phyloP scores from a whole-genome alignment of 2,113 vertebrate species.

The Cinclus mexicanus region DNA sequence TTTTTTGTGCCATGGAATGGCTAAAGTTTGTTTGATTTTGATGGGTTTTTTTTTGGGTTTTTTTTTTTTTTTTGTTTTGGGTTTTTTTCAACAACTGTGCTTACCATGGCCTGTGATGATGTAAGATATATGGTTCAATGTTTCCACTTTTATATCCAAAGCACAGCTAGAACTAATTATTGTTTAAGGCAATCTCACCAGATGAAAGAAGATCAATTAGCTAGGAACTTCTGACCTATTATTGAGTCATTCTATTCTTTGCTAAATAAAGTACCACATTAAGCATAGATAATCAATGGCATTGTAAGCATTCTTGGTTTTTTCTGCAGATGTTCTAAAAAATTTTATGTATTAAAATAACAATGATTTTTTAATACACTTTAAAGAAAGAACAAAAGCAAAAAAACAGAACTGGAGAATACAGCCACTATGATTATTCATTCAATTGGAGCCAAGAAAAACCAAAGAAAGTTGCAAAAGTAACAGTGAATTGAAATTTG shows the following conservation, averaged over 20 bases:
- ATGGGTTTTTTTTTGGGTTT: background rate
- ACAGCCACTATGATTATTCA: background rate
- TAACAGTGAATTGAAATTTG: background rate
- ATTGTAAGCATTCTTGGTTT: background rate
- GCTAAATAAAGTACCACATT: background rate
- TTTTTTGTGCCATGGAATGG: background rate
- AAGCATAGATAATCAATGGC: background rate
- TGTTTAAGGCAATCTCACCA: background rate
- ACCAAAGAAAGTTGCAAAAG: background rate
- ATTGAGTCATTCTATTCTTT: background rate
- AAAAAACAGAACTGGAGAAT: background rate
- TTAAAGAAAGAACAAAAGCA: background rate
- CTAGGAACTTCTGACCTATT: background rate
- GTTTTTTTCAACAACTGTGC: background rate
- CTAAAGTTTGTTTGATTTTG: background rate
- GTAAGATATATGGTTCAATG: background rate
- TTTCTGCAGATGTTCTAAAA: background rate
- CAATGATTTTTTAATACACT: background rate
- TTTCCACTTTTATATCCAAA: background rate
- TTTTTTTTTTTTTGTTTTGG: background rate
- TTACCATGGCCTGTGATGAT: background rate
- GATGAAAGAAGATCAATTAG: background rate
- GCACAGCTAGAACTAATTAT: background rate
- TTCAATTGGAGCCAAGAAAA: background rate
- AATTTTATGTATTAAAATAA: background rate